Evolutionary conservation across 2,113 vertebrate genomes (phyloP).

Genomic region (Xiphophorus hellerii): DNA sequence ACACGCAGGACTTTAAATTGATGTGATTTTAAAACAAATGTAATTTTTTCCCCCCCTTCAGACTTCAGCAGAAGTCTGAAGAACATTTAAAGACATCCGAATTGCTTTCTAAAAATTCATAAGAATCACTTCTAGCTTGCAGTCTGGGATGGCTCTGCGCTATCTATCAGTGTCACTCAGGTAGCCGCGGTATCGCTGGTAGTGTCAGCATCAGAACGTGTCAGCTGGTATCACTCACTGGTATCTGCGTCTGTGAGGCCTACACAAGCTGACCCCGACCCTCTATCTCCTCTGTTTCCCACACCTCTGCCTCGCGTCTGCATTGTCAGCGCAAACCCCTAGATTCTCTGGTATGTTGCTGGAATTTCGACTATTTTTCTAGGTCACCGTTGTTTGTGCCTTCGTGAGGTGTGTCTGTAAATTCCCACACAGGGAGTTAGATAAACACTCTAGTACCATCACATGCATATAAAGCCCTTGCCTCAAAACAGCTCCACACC

Average conservation of each 20-base stretch:
- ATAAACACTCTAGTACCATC: conserved; percentile 71
- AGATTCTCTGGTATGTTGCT: conserved; percentile 72
- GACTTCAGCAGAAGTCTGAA: not conserved
- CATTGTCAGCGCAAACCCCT: conserved; percentile 64
- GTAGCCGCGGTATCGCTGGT: conserved; percentile 64
- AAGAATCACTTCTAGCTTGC: conserved; percentile 30
- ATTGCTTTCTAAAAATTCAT: not conserved
- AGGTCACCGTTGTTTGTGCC: conserved; percentile 79
- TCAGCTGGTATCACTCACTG: conserved; percentile 77
- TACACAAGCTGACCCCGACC: conserved; percentile 75
- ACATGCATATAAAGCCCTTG: conserved; percentile 55
- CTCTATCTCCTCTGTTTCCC: conserved; percentile 67
- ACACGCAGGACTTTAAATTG: not conserved
- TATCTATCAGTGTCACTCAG: conserved; percentile 69
- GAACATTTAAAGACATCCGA: not conserved
- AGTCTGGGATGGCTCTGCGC: conserved; percentile 24
- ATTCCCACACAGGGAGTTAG: conserved; percentile 71
- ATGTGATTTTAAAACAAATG: conserved; percentile 4
- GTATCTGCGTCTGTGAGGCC: conserved; percentile 71
- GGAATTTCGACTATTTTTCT: conserved; percentile 77
- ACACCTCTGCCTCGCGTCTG: conserved; percentile 66
- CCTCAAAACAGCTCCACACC: conserved; percentile 46
- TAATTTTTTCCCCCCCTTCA: not conserved
- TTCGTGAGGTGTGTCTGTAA: conserved; percentile 68
- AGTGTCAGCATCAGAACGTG: conserved; percentile 66